These are phyloP conservation scores for Brachionus sp. DNA, from an alignment of 1,140 invertebrate genomes.

Conservation along the genomic window DNA sequence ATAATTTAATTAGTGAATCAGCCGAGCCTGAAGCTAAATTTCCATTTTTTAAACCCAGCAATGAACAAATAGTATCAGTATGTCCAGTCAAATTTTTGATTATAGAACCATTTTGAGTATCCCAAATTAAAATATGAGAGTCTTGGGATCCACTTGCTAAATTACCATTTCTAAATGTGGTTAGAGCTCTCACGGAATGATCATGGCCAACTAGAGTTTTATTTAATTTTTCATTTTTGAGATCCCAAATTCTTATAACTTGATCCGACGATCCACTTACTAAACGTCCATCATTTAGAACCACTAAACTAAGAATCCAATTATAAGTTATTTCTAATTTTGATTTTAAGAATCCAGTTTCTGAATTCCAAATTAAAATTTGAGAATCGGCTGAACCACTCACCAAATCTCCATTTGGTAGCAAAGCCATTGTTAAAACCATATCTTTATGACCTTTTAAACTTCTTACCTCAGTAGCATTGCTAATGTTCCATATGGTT, in stretches of 20 bases:
- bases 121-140: not conserved
- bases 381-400: conserved; percentile 18
- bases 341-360: not conserved
- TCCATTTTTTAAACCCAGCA: not conserved
- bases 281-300: conserved; percentile 11
- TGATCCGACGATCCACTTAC: not conserved
- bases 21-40: not conserved
- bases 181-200: not conserved
- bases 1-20: conserved; percentile 4
- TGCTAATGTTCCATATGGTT: conserved; percentile 11
- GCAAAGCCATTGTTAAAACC: not conserved
- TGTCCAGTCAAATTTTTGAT: not conserved
- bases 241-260: conserved; percentile 18
- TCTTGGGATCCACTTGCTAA: conserved; percentile 21
- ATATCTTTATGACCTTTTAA: not conserved
- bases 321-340: not conserved
- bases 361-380: not conserved
- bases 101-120: not conserved
- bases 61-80: not conserved
- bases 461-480: not conserved
- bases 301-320: not conserved
- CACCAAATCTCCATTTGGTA: not conserved
- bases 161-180: not conserved
- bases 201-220: conserved; percentile 39
- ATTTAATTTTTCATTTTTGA: not conserved